Evolutionary conservation across 2,888 invertebrate species (phyloP).

Genomic region (Perizoma flavofasciatum): DNA sequence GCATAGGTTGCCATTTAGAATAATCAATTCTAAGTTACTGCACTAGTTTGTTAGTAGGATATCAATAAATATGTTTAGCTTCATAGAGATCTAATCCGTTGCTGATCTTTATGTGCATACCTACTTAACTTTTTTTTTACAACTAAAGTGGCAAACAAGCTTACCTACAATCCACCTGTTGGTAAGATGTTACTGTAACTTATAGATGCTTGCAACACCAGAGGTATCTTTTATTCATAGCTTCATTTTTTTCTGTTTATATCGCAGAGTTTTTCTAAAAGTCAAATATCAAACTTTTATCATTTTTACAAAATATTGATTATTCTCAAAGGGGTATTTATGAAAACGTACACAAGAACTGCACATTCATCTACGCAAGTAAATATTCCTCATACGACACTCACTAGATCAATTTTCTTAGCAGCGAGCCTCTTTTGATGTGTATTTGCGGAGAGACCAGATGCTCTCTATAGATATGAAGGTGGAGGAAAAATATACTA

Average conservation of each 20-base stretch:
- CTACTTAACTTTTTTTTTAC: no score
- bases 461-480: conserved; percentile 38
- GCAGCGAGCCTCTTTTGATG: conserved; percentile 39
- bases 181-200: no score
- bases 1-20: not conserved
- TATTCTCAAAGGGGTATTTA: conserved; percentile 12
- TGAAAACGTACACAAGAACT: conserved; percentile 21
- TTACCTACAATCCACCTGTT: no score
- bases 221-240: no score
- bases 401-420: conserved; percentile 39
- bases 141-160: no score
- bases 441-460: conserved; percentile 41
- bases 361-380: conserved; percentile 35
- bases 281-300: not conserved
- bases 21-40: not conserved
- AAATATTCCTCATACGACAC: conserved; percentile 24
- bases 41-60: no score
- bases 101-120: no score
- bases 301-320: not conserved
- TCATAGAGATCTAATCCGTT: no score
- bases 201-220: no score
- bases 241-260: no score
- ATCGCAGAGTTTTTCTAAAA: no score
- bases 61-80: no score
- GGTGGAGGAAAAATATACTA: conserved; percentile 8